These are phyloP conservation scores for Norana najaformis DNA, from an alignment of 2,888 invertebrate species.

Conservation along the genomic window DNA sequence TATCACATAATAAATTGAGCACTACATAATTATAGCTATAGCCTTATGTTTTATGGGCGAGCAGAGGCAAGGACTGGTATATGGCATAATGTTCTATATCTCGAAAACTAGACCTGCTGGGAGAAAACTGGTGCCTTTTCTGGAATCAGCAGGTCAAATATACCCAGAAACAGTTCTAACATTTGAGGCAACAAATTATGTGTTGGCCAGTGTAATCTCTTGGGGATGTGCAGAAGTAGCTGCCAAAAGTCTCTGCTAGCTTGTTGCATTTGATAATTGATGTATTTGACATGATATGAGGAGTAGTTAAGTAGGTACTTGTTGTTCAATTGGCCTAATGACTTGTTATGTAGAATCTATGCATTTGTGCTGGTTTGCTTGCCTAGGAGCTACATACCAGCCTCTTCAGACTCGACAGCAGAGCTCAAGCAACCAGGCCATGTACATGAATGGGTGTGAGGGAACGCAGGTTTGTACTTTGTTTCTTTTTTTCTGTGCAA, in stretches of 20 bases:
- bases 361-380: not conserved
- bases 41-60: too few relatives aligned
- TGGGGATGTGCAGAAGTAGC: not conserved
- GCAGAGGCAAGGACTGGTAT: too few relatives aligned
- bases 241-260: not conserved
- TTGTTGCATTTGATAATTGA: not conserved
- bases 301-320: not conserved
- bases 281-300: not conserved
- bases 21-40: too few relatives aligned
- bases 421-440: constrained; percentile 1
- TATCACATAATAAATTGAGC: too few relatives aligned
- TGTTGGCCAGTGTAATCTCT: too few relatives aligned
- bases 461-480: constrained; percentile 22
- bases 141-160: too few relatives aligned
- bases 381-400: constrained; percentile 9
- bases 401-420: constrained; percentile 19
- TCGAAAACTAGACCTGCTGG: too few relatives aligned
- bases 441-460: constrained; percentile 22
- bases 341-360: not conserved
- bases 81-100: too few relatives aligned
- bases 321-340: not conserved
- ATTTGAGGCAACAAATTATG: too few relatives aligned
- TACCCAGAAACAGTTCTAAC: too few relatives aligned
- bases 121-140: too few relatives aligned
- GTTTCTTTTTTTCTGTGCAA: not conserved